Evolutionary conservation across 2,888 invertebrate genomes (phyloP).

Genomic region (Horisme vitalbata): DNA sequence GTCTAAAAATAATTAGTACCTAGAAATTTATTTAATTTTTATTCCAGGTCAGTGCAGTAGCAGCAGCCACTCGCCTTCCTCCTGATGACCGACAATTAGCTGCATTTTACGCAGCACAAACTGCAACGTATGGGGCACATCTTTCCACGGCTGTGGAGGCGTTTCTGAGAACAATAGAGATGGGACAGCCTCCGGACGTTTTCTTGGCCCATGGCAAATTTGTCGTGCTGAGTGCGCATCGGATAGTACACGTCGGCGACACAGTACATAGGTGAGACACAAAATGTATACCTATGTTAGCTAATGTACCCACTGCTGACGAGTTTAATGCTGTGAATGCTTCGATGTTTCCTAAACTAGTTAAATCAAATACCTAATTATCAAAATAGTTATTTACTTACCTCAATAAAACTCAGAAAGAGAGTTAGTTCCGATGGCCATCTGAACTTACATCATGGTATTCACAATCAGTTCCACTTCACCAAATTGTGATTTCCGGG

Average conservation of each 20-base stretch:
- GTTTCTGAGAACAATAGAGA: constrained; percentile 94
- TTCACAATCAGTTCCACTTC: too few relatives aligned
- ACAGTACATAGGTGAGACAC: constrained; percentile 86
- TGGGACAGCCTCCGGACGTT: constrained; percentile 96
- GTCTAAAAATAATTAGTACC: too few relatives aligned
- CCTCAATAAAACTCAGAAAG: too few relatives aligned
- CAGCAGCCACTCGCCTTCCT: constrained; percentile 82
- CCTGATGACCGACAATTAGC: constrained; percentile 92
- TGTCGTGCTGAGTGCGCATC: constrained; percentile 96
- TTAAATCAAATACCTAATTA: too few relatives aligned
- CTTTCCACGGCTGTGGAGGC: constrained; percentile 95
- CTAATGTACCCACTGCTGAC: not conserved
- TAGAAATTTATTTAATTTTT: too few relatives aligned
- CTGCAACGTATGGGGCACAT: constrained; percentile 92
- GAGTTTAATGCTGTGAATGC: too few relatives aligned
- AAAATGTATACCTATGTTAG: too few relatives aligned
- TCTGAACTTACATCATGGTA: too few relatives aligned
- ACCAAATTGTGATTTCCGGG: too few relatives aligned
- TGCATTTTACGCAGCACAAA: constrained; percentile 93
- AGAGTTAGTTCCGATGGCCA: too few relatives aligned
- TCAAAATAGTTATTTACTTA: too few relatives aligned
- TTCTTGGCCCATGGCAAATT: constrained; percentile 97
- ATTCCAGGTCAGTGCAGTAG: constrained; percentile 72
- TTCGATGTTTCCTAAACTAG: too few relatives aligned
- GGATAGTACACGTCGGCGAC: constrained; percentile 97